Percentiles rank a stretch among this genome's conserved stretches.
Conservation (phyloP, 2,888 invertebrate species). For the Sicus ferrugineus region DNA sequence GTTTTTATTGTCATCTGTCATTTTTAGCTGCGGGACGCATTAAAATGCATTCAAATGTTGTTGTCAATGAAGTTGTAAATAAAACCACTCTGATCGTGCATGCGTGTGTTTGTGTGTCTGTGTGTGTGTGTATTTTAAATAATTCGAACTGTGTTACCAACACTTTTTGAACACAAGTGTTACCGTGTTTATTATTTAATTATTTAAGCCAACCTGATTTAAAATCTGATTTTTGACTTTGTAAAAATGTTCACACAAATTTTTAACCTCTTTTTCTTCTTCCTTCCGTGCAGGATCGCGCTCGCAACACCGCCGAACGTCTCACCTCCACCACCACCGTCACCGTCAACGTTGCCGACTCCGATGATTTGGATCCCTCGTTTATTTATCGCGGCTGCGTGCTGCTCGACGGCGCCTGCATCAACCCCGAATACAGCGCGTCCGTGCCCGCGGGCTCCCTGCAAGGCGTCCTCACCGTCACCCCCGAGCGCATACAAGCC, state of each 20-base stretch:
- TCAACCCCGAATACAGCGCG: constrained; percentile 86
- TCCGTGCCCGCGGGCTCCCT: constrained; percentile 80
- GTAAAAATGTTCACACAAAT: neutral
- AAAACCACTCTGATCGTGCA: neutral
- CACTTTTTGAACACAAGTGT: constrained; percentile 3
- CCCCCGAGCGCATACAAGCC: constrained; percentile 89
- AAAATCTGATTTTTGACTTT: neutral
- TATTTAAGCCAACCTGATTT: neutral
- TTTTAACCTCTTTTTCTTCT: neutral
- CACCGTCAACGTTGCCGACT: constrained; percentile 85
- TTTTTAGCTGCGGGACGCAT: constrained; percentile 10
- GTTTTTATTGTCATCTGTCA: neutral
- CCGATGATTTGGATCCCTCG: constrained; percentile 90
- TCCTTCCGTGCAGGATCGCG: constrained; percentile 75
- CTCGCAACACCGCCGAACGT: constrained; percentile 78
- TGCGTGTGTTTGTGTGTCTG: too few species aligned
- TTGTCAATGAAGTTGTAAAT: neutral
- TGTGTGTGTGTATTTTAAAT: neutral
- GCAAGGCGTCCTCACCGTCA: constrained; percentile 82
- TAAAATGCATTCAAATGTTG: constrained; percentile 1
- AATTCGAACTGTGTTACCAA: neutral
- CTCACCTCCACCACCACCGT: constrained; percentile 85
- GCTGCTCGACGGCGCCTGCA: constrained; percentile 81
- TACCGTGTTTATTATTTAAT: neutral
- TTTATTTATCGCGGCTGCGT: constrained; percentile 89